Conservation (phyloP, 1,140 invertebrate species). For the Heterodera schachtii region DNA sequence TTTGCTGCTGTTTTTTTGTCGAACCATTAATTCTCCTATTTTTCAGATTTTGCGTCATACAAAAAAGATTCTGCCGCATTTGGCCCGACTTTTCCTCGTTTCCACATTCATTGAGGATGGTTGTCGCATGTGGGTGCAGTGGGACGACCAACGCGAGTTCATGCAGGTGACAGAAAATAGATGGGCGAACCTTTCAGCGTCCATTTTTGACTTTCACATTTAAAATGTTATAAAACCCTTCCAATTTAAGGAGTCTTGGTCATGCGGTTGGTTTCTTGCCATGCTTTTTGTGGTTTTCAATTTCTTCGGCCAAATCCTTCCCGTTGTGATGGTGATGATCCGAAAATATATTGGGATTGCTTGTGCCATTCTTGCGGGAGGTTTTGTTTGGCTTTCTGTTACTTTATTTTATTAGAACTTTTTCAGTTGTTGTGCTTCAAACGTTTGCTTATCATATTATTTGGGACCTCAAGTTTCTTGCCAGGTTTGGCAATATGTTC, state of each 20-base stretch:
- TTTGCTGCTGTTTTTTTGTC: no score
- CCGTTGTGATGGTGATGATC: slow-evolving; percentile 71
- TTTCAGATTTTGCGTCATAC: slow-evolving; percentile 60
- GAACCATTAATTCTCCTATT: slow-evolving; percentile 2
- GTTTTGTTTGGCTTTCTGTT: background rate
- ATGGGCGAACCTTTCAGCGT: no score
- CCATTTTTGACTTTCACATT: background rate
- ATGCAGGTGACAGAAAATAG: slow-evolving; percentile 71
- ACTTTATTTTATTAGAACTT: background rate
- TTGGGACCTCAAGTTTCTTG: slow-evolving; percentile 94
- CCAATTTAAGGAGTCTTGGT: slow-evolving; percentile 81
- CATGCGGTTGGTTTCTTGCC: slow-evolving; percentile 89
- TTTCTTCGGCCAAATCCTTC: slow-evolving; percentile 87
- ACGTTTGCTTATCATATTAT: slow-evolving; percentile 77
- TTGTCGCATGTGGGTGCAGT: slow-evolving; percentile 96
- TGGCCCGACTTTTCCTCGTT: slow-evolving; percentile 93
- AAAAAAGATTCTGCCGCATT: slow-evolving; percentile 89
- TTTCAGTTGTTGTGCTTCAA: slow-evolving; percentile 85
- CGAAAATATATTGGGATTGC: slow-evolving; percentile 90
- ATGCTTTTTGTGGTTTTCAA: slow-evolving; percentile 90
- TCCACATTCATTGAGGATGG: slow-evolving; percentile 99
- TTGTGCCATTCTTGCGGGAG: slow-evolving; percentile 86
- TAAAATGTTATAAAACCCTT: background rate
- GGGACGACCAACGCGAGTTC: slow-evolving; percentile 95
- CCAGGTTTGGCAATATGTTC: slow-evolving; percentile 66